Conservation (phyloP, 2,888 invertebrate species). For the Hypomecis atomaria region DNA sequence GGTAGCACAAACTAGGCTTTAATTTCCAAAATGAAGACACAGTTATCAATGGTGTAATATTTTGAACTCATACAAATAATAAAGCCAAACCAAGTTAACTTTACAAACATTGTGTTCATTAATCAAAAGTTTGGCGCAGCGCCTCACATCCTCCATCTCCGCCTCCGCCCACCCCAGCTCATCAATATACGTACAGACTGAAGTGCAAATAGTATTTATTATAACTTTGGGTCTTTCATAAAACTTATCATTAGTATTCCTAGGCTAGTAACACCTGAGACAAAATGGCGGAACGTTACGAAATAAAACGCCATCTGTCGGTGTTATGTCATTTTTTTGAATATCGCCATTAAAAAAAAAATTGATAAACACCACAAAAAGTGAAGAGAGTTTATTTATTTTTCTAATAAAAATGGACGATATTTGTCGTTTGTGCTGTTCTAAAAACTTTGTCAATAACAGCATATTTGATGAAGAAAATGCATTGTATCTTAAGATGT, state of each 20-base stretch:
- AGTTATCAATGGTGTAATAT: conserved; percentile 73
- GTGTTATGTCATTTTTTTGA: conserved; percentile 67
- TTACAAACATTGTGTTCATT: conserved; percentile 81
- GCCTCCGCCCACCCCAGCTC: conserved; percentile 59
- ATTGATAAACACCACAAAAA: conserved; percentile 60
- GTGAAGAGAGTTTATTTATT: conserved; percentile 25
- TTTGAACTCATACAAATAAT: conserved; percentile 56
- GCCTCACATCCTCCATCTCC: conserved; percentile 72
- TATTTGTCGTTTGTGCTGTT: conserved; percentile 78
- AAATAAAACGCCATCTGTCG: conserved; percentile 28
- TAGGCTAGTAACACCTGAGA: conserved; percentile 70
- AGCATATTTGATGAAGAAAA: conserved; percentile 89
- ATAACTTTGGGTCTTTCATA: conserved; percentile 62
- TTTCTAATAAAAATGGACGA: conserved; percentile 64
- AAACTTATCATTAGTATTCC: conserved; percentile 45
- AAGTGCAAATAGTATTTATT: conserved; percentile 41
- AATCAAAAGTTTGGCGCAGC: conserved; percentile 84
- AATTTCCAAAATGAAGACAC: too few relatives aligned
- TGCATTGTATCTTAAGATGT: conserved; percentile 88
- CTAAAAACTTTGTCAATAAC: conserved; percentile 85
- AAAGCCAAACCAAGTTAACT: conserved; percentile 75
- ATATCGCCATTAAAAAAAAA: too few relatives aligned
- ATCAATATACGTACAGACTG: conserved; percentile 48
- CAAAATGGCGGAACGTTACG: conserved; percentile 64
- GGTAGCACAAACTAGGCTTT: too few relatives aligned